Base-by-base conservation (phyloP, 1,140 invertebrate genomes). In the Calliopsis andreniformis region DNA sequence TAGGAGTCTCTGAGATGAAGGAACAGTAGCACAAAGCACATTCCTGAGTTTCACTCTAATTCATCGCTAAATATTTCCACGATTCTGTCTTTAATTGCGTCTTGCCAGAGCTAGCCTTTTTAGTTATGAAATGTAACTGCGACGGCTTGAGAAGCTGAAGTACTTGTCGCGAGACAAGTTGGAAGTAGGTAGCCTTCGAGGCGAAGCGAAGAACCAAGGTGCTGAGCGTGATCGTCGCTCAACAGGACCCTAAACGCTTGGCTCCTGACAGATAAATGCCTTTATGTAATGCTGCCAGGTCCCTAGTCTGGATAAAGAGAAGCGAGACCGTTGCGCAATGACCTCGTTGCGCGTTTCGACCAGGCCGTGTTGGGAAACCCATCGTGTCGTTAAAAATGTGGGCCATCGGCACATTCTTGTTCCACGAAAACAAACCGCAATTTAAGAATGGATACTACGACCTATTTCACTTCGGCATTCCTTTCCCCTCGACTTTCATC, bases 401-500 rank as follows among this genome's bases (percentile, higher is more conserved):
- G 87, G 87, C 84, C 85, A 86, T 84, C 85, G 70, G 83, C 42
- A 80, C 79, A 76, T 81, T 82, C 69, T 56, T 58, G n/a, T 56
- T 56, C 62, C 47, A 71, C 56, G 70, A 80, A 84, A 84, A 82
- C 78, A 79, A 63, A 20, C 68, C 28, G 51, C 55, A 6, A 64
- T 71, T 43, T 49, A 25, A 43, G 12, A 70, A 3, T 25, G 23
- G 8, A 51, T 10, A 56, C 14, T 16, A 18, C 53, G 67, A 53
- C 45, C 43, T 30, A 51, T 49, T 61, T 47, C 20, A 25, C 28
- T 0, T 12, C 0, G 16, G 14, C 16, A 42, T 35, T 8, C 35
- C 18, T 18, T 14, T 28, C 28, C 28, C 16, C 25, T 10, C 23
- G 8, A 39, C 51, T 68, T 55, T 53, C 51, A 4, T 56, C 23